phyloP scores from a whole-genome alignment of 2,113 vertebrate species.

The Synodontis membranacea region DNA sequence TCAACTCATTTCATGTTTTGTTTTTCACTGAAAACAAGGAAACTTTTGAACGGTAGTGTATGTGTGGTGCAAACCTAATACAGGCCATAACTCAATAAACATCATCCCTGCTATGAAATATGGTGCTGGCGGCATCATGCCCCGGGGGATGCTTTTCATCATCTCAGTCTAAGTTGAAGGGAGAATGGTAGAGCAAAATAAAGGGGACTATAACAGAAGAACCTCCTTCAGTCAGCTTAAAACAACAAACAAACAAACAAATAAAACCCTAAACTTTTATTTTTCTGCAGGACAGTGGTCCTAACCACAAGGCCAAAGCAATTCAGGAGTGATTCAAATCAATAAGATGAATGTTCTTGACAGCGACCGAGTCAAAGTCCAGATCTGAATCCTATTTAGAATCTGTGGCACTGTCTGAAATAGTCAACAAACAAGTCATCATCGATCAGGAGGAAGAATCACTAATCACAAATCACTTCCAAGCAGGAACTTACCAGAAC shows the following conservation, averaged over 20 bases:
- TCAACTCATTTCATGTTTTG: too few relatives aligned
- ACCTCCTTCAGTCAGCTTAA: neutral
- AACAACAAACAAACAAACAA: too few relatives aligned
- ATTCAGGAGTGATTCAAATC: neutral
- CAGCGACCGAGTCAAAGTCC: neutral
- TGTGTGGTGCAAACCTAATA: neutral
- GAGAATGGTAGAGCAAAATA: neutral
- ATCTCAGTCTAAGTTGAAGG: neutral
- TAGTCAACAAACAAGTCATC: neutral
- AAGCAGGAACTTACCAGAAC: neutral
- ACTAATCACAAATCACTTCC: neutral
- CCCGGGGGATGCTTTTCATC: neutral
- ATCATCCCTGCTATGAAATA: neutral
- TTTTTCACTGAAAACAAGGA: too few relatives aligned
- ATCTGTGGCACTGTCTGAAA: neutral
- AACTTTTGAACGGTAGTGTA: too few relatives aligned
- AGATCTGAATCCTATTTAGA: neutral
- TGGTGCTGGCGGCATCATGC: neutral
- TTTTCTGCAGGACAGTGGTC: neutral
- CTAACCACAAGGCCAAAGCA: neutral
- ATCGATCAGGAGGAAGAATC: too few relatives aligned
- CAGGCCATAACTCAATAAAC: neutral
- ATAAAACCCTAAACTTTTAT: neutral
- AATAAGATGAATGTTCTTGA: neutral
- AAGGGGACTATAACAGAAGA: neutral